Conservation (phyloP, 1,140 invertebrate genomes). For the Drosophila bipectinata region DNA sequence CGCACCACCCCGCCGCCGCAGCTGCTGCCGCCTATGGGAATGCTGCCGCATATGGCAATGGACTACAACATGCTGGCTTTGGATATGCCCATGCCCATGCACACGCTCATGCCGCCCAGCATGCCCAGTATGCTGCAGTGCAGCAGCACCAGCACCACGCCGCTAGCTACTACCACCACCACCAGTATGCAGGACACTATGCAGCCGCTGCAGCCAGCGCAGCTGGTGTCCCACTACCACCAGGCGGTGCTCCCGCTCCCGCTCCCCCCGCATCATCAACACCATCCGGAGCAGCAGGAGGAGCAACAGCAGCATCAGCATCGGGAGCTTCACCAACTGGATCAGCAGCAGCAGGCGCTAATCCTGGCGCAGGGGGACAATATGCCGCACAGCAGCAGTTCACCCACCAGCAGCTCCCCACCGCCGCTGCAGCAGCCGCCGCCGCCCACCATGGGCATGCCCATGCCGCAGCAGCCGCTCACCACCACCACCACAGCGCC, state of each 20-base stretch:
- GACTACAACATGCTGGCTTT: slow-evolving; percentile 83
- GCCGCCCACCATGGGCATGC: slow-evolving; percentile 59
- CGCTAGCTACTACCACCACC: slow-evolving; percentile 75
- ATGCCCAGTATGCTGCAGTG: slow-evolving; percentile 66
- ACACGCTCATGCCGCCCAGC: slow-evolving; percentile 66
- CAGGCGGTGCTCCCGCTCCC: slow-evolving; percentile 11
- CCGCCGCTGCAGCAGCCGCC: slow-evolving; percentile 11
- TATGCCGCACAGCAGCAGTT: slow-evolving; percentile 65
- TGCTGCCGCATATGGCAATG: slow-evolving; percentile 79
- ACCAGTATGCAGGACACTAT: slow-evolving; percentile 78
- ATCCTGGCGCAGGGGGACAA: slow-evolving; percentile 45
- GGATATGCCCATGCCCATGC: slow-evolving; percentile 71
- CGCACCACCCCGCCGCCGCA: slow-evolving; percentile 70
- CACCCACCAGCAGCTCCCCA: slow-evolving; percentile 62
- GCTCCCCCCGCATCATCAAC: not conserved
- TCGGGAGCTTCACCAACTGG: slow-evolving; percentile 47
- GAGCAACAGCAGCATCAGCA: slow-evolving; percentile 48
- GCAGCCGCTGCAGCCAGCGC: slow-evolving; percentile 57
- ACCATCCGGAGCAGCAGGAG: slow-evolving; percentile 10
- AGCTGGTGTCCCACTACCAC: slow-evolving; percentile 43
- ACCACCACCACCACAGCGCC: slow-evolving; percentile 39
- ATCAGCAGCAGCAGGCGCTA: slow-evolving; percentile 42
- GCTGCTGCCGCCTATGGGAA: slow-evolving; percentile 77
- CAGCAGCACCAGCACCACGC: slow-evolving; percentile 76
- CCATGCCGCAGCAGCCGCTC: slow-evolving; percentile 36